A percentile compares a stretch with the other conserved stretches of the same genome.
These are phyloP conservation scores for Acrocera orbiculus DNA, from an alignment of 2,888 invertebrate species.

Conservation along the genomic window DNA sequence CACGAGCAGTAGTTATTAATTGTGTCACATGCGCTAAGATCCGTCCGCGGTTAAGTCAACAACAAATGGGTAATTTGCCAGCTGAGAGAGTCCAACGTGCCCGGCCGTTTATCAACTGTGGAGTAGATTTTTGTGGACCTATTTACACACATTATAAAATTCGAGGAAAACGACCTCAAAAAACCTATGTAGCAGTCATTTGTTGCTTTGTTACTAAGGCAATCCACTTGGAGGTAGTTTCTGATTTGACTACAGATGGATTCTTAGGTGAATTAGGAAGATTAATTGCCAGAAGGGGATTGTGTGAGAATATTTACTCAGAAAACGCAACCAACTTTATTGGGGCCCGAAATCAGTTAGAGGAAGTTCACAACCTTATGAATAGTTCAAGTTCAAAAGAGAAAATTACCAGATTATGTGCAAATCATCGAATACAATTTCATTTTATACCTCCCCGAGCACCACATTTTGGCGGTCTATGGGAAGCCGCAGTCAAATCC, in stretches of 20 bases:
- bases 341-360: slow-evolving; percentile 2
- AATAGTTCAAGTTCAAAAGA: background rate
- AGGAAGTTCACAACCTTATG: too few species aligned
- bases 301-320: slow-evolving; percentile 5
- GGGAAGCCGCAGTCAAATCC: slow-evolving; percentile 1
- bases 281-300: slow-evolving; percentile 8
- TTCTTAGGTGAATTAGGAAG: slow-evolving; percentile 10
- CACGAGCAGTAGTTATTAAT: slow-evolving; percentile 8
- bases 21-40: slow-evolving; percentile 11
- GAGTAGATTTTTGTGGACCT: slow-evolving; percentile 9
- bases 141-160: slow-evolving; percentile 4
- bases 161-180: slow-evolving; percentile 5
- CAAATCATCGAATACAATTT: background rate
- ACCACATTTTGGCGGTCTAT: slow-evolving; percentile 1
- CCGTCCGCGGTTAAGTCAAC: slow-evolving; percentile 7
- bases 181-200: slow-evolving; percentile 10
- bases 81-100: slow-evolving; percentile 6
- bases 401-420: background rate
- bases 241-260: slow-evolving; percentile 3
- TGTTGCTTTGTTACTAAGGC: slow-evolving; percentile 10
- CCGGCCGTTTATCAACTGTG: slow-evolving; percentile 8
- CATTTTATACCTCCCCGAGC: background rate
- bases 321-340: slow-evolving; percentile 6
- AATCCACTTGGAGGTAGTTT: slow-evolving; percentile 9
- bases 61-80: slow-evolving; percentile 17